Evolutionary conservation across 2,888 invertebrate genomes (phyloP).

Genomic region (Nineta flava): DNA sequence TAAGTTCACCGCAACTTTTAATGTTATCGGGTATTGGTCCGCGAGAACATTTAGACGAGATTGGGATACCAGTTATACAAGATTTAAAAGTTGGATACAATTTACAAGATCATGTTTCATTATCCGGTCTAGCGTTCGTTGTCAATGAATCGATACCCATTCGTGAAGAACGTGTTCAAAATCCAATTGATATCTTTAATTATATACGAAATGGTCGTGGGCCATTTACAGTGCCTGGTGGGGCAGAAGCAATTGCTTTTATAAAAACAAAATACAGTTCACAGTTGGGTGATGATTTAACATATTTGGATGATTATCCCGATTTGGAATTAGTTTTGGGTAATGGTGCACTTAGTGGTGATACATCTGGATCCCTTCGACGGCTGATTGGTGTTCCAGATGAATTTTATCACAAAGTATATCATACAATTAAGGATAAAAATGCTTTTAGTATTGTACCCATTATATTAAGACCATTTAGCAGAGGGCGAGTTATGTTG

Average conservation of each 20-base stretch:
- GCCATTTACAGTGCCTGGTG: constrained; percentile 60
- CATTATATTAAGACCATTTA: constrained; percentile 56
- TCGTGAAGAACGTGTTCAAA: constrained; percentile 33
- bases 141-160: constrained; percentile 52
- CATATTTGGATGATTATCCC: constrained; percentile 36
- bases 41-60: constrained; percentile 35
- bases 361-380: constrained; percentile 48
- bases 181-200: constrained; percentile 39
- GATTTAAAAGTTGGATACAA: constrained; percentile 66
- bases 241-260: constrained; percentile 62
- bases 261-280: constrained; percentile 44
- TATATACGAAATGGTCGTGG: constrained; percentile 47
- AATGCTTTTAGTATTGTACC: constrained; percentile 57
- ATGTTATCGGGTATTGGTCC: constrained; percentile 77
- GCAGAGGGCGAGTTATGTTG: constrained; percentile 54
- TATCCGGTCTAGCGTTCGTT: constrained; percentile 54
- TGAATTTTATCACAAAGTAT: constrained; percentile 39
- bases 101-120: constrained; percentile 64
- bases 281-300: not conserved
- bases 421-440: constrained; percentile 30
- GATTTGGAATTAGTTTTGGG: constrained; percentile 71
- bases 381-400: constrained; percentile 47
- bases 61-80: constrained; percentile 43
- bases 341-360: constrained; percentile 59
- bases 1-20: constrained; percentile 72